Percentiles rank a stretch among this genome's conserved stretches.
Conservation (phyloP, 1,140 invertebrate species). For the Saccostrea cuccullata region DNA sequence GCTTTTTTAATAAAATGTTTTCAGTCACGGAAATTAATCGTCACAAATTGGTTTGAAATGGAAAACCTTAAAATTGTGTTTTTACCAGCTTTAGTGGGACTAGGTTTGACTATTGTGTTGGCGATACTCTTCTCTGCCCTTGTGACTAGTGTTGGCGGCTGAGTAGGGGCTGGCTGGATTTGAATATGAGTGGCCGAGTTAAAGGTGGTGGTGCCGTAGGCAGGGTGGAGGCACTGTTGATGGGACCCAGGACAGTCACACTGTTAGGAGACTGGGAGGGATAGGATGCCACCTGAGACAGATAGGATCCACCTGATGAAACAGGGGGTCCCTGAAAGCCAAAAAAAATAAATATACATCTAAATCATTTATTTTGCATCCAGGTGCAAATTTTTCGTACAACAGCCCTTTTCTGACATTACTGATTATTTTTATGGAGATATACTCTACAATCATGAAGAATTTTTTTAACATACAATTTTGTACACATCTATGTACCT, state of each 20-base stretch:
- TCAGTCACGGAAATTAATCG: too few relatives aligned
- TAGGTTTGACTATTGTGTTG: constrained; percentile 64
- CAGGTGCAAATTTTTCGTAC: too few relatives aligned
- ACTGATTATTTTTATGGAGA: too few relatives aligned
- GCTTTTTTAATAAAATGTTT: too few relatives aligned
- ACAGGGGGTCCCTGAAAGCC: constrained; percentile 48
- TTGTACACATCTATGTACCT: too few relatives aligned
- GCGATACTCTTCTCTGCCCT: constrained; percentile 57
- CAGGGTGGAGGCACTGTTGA: constrained; percentile 60
- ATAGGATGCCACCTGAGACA: constrained; percentile 65
- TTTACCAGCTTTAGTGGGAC: constrained; percentile 71
- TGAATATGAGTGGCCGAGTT: constrained; percentile 61
- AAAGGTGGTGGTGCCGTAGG: constrained; percentile 62
- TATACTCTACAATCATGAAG: too few relatives aligned
- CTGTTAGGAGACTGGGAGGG: constrained; percentile 58
- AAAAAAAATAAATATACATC: background rate
- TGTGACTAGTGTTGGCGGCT: constrained; percentile 57
- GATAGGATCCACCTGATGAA: constrained; percentile 59
- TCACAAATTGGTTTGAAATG: too few relatives aligned
- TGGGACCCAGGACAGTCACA: constrained; percentile 65
- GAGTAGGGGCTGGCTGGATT: constrained; percentile 57
- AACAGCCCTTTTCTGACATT: too few relatives aligned
- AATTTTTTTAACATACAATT: too few relatives aligned
- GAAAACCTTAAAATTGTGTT: background rate
- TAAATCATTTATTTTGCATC: too few relatives aligned